Evolutionary conservation across 1,140 invertebrate genomes (phyloP).

Genomic region (Solenopsis invicta): DNA sequence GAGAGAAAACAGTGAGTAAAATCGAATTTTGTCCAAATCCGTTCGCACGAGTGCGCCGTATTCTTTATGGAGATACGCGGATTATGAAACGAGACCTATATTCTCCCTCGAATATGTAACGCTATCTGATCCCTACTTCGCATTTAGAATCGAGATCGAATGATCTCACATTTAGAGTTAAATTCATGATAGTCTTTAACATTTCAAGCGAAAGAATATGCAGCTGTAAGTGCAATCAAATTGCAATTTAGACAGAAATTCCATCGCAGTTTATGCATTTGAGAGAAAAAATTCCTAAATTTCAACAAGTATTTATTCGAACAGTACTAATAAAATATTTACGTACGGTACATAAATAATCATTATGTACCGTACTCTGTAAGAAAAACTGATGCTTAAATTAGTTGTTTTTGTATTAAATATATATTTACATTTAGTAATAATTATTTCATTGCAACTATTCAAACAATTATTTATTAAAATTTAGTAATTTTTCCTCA

Average conservation of each 20-base stretch:
- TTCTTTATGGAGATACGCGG: not conserved
- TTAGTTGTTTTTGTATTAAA: too few species aligned
- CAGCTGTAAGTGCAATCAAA: not conserved
- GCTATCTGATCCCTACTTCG: not conserved
- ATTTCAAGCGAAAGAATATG: not conserved
- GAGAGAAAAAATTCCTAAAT: too few species aligned
- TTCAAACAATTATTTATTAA: too few species aligned
- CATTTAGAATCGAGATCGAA: constrained; percentile 1
- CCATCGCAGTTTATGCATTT: too few species aligned
- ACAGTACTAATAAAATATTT: too few species aligned
- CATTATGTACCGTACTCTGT: too few species aligned
- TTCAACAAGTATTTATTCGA: too few species aligned
- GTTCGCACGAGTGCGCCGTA: not conserved
- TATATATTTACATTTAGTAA: too few species aligned
- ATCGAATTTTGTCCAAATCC: not conserved
- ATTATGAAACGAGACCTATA: not conserved
- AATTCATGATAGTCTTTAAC: not conserved
- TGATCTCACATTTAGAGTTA: not conserved
- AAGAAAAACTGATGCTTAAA: too few species aligned
- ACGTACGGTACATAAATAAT: too few species aligned
- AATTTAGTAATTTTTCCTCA: too few species aligned
- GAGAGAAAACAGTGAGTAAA: not conserved
- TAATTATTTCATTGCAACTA: too few species aligned
- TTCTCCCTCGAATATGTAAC: not conserved
- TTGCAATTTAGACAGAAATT: not conserved